Evolutionary conservation across 2,888 invertebrate species (phyloP), one percentile per base, ranked within the genome.

Genomic region (Rhagophthalmus giganteus): DNA sequence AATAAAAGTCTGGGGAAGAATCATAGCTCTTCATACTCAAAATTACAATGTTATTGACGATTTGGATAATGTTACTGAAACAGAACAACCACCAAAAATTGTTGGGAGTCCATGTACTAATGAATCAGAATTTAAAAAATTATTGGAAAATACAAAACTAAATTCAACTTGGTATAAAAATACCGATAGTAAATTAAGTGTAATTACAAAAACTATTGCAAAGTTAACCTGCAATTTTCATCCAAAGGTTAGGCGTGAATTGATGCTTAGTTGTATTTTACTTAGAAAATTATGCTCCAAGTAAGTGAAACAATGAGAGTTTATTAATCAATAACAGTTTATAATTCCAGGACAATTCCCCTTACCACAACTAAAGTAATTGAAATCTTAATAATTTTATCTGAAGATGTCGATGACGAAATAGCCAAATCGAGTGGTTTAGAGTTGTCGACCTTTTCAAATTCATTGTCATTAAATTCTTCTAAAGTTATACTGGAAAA

Each of bases 301-400:
- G 85, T 85, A 69, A 74, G 76, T 74, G 1, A 46, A 12, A 13
- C 25, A 35, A 39, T 33, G 34, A 10, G 7, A 32, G 35, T 32
- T 11, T 48, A 34, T 27, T 30, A 30, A 44, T 46, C 48, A 56
- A 7, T 13, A 15, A 31, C n/a, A 7, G 5, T 9, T 2, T 8
- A 24, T 20, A 32, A 46, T 69, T 74, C 54, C 47, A 84, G 85
- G 49, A 83, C 86, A 53, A 80, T 88, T 75, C 78, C 78, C 11
- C 73, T 77, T 0, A 84, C 83, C 37, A 74, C 84, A 33, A 74
- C 81, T n/a, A 72, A 79, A 54, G 74, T 85, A 4, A 71, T 89
- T 2, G 88, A 89, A 70, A 80, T 85, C 20, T 71, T 88, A 4
- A 81, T 90, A 54, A 77, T 83, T 0, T 72, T 90, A 15, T 81